phyloP scores from a whole-genome alignment of 2,888 invertebrate genomes.

The Synergus laeviventris region DNA sequence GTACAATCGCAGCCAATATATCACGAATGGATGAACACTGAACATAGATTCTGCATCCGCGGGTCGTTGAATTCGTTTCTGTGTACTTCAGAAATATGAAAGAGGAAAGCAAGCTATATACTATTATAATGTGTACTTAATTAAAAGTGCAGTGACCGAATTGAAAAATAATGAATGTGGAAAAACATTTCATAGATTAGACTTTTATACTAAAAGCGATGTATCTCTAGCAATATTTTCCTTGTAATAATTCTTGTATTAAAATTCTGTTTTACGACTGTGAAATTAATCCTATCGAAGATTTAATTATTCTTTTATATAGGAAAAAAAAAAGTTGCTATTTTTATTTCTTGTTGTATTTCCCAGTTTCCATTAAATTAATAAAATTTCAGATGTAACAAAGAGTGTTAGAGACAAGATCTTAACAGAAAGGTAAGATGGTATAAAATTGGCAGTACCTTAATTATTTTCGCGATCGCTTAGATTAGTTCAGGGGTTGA shows the following conservation, averaged over 20 bases:
- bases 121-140: neutral
- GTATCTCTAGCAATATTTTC: too few relatives aligned
- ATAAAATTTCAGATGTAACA: neutral
- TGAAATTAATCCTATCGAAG: too few relatives aligned
- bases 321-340: too few relatives aligned
- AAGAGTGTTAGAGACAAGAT: neutral
- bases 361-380: neutral
- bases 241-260: too few relatives aligned
- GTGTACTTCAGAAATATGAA: neutral
- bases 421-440: neutral
- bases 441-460: slow-evolving; percentile 10
- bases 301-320: too few relatives aligned
- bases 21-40: neutral
- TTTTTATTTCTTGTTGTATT: neutral
- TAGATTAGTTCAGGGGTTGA: slow-evolving; percentile 25
- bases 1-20: neutral
- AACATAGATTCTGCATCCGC: neutral
- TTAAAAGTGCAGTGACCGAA: slow-evolving; percentile 1
- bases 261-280: too few relatives aligned
- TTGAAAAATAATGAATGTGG: neutral
- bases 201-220: neutral
- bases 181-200: neutral
- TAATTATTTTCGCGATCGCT: slow-evolving; percentile 27
- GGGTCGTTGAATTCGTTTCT: neutral
- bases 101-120: neutral